phyloP scores from a whole-genome alignment of 2,888 invertebrate species.

The Drosophila lutescens region DNA sequence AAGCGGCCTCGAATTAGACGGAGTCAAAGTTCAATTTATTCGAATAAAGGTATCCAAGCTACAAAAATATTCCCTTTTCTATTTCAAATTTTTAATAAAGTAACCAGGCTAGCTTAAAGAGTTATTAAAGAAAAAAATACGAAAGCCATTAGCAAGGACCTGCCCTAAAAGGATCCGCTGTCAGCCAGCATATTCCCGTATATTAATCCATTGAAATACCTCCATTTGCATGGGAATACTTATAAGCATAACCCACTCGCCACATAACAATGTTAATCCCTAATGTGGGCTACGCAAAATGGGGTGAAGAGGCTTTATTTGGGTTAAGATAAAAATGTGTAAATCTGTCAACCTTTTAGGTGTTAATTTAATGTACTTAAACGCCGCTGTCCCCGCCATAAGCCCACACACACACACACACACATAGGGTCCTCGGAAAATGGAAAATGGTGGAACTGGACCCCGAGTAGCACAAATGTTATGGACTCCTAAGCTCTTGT shows the following conservation, averaged over 20 bases:
- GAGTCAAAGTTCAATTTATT: neutral
- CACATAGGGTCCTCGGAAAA: neutral
- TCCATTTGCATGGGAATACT: slow-evolving; percentile 42
- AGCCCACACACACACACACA: slow-evolving; percentile 3
- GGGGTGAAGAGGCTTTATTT: slow-evolving; percentile 34
- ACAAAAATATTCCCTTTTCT: too few relatives aligned
- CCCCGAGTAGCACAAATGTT: slow-evolving; percentile 34
- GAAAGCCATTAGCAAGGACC: slow-evolving; percentile 1
- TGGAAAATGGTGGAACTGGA: slow-evolving; percentile 4
- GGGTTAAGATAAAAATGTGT: slow-evolving; percentile 51
- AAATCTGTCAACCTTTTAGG: slow-evolving; percentile 63
- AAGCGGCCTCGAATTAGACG: neutral
- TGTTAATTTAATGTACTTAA: slow-evolving; percentile 53
- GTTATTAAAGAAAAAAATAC: neutral
- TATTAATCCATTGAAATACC: slow-evolving; percentile 32
- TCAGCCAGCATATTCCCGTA: slow-evolving; percentile 10
- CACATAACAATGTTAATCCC: slow-evolving; percentile 50
- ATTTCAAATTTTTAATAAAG: neutral
- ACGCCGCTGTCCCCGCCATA: slow-evolving; percentile 23
- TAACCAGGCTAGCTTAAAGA: neutral
- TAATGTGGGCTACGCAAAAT: slow-evolving; percentile 31
- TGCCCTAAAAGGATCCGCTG: slow-evolving; percentile 1
- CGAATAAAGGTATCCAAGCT: too few relatives aligned
- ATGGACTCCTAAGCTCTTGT: slow-evolving; percentile 64
- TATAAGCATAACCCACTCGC: slow-evolving; percentile 20